Conservation (phyloP, 2,113 vertebrate species). For the Rousettus leschenaultii region DNA sequence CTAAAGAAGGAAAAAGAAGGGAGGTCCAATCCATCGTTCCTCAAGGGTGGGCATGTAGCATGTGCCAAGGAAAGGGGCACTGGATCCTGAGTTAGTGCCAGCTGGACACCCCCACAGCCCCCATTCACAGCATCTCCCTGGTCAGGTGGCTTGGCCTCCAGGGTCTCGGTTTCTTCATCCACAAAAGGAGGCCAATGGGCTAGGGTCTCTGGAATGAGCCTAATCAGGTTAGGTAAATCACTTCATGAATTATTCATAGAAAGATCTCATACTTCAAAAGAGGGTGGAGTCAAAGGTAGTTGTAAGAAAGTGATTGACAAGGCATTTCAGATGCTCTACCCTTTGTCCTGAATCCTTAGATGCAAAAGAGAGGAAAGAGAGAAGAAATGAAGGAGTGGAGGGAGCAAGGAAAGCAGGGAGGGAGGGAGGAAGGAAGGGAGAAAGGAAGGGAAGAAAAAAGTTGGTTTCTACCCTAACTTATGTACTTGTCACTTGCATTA, state of each 20-base stretch:
- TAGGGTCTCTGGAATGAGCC: neutral
- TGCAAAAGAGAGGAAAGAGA: neutral
- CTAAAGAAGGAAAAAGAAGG: neutral
- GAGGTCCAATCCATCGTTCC: too few relatives aligned
- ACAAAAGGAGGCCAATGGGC: neutral
- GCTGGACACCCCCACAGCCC: neutral
- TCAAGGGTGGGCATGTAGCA: accelerated
- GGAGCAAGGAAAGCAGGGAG: accelerated
- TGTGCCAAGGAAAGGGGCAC: neutral
- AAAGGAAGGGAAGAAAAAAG: too few relatives aligned
- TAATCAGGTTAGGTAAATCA: neutral
- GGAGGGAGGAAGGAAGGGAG: accelerated
- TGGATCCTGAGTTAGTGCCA: neutral
- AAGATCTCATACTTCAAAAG: neutral
- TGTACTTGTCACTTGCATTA: neutral
- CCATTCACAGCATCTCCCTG: neutral
- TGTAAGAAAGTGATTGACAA: neutral
- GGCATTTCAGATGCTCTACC: neutral
- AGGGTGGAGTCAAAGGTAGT: neutral
- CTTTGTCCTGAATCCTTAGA: neutral
- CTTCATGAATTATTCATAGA: neutral
- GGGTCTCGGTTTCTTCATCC: neutral
- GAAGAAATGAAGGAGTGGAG: too few relatives aligned
- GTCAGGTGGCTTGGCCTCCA: neutral
- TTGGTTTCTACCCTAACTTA: neutral